Conservation (phyloP, 2,888 invertebrate genomes). For the Drosophila recens region DNA sequence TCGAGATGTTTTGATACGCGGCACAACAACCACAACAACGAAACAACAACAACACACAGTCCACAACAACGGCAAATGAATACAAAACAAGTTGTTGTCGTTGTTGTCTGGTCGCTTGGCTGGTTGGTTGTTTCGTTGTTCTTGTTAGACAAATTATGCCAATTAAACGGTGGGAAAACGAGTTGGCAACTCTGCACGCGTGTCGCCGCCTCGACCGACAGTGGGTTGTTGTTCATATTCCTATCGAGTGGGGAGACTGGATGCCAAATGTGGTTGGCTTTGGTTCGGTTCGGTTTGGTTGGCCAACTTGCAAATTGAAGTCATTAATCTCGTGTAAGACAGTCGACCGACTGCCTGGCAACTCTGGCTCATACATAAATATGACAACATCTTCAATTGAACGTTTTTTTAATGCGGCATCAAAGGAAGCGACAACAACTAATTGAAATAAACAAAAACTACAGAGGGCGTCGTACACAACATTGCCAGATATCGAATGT, state of each 20-base stretch:
- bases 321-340: constrained; percentile 48
- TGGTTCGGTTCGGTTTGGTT: constrained; percentile 4
- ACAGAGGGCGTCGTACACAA: constrained; percentile 9
- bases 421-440: constrained; percentile 34
- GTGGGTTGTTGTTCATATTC: constrained; percentile 49
- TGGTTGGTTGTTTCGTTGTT: constrained; percentile 42
- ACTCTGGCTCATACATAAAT: constrained; percentile 22
- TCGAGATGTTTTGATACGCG: constrained; percentile 53
- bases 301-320: constrained; percentile 52
- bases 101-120: constrained; percentile 24
- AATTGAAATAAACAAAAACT: constrained; percentile 38
- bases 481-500: constrained; percentile 6
- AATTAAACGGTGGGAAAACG: constrained; percentile 80
- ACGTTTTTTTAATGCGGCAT: constrained; percentile 8
- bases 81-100: constrained; percentile 63
- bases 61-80: constrained; percentile 34
- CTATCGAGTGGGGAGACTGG: constrained; percentile 54
- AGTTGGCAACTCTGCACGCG: constrained; percentile 72
- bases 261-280: constrained; percentile 7
- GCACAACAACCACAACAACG: constrained; percentile 21
- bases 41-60: not conserved
- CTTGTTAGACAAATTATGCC: constrained; percentile 81
- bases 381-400: constrained; percentile 25
- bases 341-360: constrained; percentile 7
- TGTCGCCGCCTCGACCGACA: constrained; percentile 36